These are phyloP conservation scores for Pogona vitticeps DNA, from an alignment of 2,113 vertebrate genomes.

Conservation along the genomic window DNA sequence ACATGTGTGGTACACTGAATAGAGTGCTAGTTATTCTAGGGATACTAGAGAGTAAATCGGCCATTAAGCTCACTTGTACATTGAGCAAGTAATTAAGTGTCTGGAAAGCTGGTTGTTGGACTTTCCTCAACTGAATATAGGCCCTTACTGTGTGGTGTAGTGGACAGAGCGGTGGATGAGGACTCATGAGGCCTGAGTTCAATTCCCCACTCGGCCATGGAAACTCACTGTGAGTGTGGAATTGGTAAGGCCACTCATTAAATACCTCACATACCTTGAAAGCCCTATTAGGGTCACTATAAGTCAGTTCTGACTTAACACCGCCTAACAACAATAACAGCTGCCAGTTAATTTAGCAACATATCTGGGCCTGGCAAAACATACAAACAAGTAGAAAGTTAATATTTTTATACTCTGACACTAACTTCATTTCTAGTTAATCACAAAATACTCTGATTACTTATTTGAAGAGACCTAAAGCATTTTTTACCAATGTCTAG, in stretches of 20 bases:
- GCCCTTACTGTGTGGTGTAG: too few relatives aligned
- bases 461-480: not conserved
- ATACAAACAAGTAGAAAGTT: not conserved
- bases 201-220: too few relatives aligned
- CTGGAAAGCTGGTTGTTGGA: not conserved
- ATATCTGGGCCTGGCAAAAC: not conserved
- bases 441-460: not conserved
- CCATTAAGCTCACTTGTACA: not conserved
- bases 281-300: too few relatives aligned
- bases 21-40: not conserved
- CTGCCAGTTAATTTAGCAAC: not conserved
- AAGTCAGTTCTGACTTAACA: too few relatives aligned
- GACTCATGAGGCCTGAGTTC: too few relatives aligned
- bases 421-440: too few relatives aligned
- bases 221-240: too few relatives aligned
- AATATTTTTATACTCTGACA: not conserved
- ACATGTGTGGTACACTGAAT: too few relatives aligned
- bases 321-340: too few relatives aligned
- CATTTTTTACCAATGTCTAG: not conserved
- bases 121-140: not conserved
- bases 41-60: not conserved
- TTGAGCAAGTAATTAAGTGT: not conserved
- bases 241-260: too few relatives aligned
- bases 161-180: too few relatives aligned
- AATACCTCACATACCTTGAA: too few relatives aligned